These are phyloP conservation scores for Orchesellides sinensis DNA, from an alignment of 2,888 invertebrate species.

Conservation along the genomic window DNA sequence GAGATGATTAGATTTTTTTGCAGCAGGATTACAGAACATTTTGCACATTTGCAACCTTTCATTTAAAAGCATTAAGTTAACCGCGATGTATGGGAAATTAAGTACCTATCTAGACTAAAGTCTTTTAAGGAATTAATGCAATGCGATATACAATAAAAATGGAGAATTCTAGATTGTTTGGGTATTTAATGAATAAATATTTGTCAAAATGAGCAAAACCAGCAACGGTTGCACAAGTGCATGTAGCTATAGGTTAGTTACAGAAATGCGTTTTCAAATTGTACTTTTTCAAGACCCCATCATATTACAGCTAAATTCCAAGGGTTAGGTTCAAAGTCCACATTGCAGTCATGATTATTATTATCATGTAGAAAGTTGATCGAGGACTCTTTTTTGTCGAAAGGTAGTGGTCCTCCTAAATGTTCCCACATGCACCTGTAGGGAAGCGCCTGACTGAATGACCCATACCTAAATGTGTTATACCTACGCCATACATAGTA, in stretches of 20 bases:
- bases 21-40: too few species aligned
- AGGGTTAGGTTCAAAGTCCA: conserved; percentile 64
- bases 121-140: too few species aligned
- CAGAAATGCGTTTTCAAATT: conserved; percentile 1
- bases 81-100: too few species aligned
- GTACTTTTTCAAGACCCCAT: conserved; percentile 6
- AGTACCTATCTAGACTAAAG: too few species aligned
- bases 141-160: neutral
- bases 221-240: neutral
- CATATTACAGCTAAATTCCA: neutral
- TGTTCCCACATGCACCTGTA: too few species aligned
- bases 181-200: neutral
- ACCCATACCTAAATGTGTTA: too few species aligned
- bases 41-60: neutral
- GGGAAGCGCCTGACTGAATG: too few species aligned
- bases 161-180: neutral
- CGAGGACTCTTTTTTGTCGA: conserved; percentile 42
- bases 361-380: conserved; percentile 58
- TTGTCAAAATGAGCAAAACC: too few species aligned
- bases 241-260: conserved; percentile 17
- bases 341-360: conserved; percentile 8
- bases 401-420: neutral
- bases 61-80: too few species aligned
- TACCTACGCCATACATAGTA: too few species aligned
- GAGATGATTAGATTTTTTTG: too few species aligned